Evolutionary conservation across 2,888 invertebrate genomes (phyloP), one percentile per base, ranked within the genome.

Genomic region (Rotaria socialis): DNA sequence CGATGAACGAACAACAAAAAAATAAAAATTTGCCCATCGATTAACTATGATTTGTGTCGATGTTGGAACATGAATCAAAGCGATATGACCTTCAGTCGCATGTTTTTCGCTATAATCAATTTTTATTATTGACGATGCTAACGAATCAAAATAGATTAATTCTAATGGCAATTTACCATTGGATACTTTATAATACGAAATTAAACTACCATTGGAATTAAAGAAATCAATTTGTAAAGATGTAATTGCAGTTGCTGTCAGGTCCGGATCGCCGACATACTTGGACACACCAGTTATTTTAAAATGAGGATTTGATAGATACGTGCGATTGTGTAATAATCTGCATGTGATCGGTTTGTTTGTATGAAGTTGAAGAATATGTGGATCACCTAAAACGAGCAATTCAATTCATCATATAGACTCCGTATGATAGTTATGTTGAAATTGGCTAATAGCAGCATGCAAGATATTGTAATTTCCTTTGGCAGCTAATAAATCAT

Each of bases 301-400:
- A 67, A 67, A 67, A 67, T 67, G 67, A 35, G 67, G 67, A 67
- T 67, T 67, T 16, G 67, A 67, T 67, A 67, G 35, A 67, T 67
- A 67, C 6, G 67, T 67, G 35, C 67, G 67, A 67, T 67, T 67
- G 11, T 67, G 3, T 19, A 67, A 35, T 35, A 67, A 41, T 67
- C 14, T 27, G 19, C 67, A 67, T 67, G 67, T 67, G 16, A 67
- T 7, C 2, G 67, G 35, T 67, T 35, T 67, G 16, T 24, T 35
- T 35, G 67, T 67, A 67, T 41, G 67, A 6, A 67, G 19, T 67
- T 35, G 35, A 67, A 41, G 11, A 67, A 67, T 67, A 67, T 67
- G 67, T 19, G 67, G 67, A 41, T 67, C 67, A 19, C 67, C 67
- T 67, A 35, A 67, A 27, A 50, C 14, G 14, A 55, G 22, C 0